Evolutionary conservation across 30 jellyfish, hydroid and myxozoan genomes (phyloP).

Genomic region (Turritopsis rubra): DNA sequence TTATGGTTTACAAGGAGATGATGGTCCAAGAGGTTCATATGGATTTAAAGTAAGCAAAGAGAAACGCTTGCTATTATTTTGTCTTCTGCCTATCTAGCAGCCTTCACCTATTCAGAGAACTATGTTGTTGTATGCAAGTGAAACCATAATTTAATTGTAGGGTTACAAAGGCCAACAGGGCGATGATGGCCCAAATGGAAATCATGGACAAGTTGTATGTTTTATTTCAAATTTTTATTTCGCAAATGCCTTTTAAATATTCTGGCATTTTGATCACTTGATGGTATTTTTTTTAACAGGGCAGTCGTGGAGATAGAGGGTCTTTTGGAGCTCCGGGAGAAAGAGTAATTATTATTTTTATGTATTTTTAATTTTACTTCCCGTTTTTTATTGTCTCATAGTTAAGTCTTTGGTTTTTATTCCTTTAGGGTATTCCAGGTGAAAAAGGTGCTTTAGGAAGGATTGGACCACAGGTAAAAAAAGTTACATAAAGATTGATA

Average conservation of each 20-base stretch:
- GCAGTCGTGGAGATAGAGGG: constrained; percentile 12
- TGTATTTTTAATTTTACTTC: not conserved
- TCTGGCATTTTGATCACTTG: not conserved
- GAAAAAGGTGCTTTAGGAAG: constrained; percentile 7
- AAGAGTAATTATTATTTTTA: not conserved
- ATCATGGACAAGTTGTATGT: not conserved
- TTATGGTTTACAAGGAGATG: constrained; percentile 5
- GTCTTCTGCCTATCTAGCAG: not conserved
- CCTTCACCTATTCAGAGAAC: too few species aligned
- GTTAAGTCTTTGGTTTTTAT: not conserved
- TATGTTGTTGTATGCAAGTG: too few species aligned
- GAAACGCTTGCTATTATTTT: not conserved
- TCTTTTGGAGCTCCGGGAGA: not conserved
- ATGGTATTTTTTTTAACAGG: not conserved
- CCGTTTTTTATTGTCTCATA: not conserved
- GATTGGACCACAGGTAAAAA: not conserved
- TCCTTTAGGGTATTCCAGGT: not conserved
- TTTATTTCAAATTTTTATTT: not conserved
- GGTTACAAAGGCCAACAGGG: constrained; percentile 19
- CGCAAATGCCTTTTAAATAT: not conserved
- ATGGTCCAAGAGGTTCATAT: not conserved
- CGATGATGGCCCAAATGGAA: constrained; percentile 1
- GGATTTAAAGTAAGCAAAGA: not conserved
- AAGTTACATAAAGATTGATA: not conserved
- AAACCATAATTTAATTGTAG: too few species aligned